A percentile compares a stretch with the other conserved stretches of the same genome.
phyloP scores from a whole-genome alignment of 2,113 vertebrate genomes.

The Prunella himalayana region DNA sequence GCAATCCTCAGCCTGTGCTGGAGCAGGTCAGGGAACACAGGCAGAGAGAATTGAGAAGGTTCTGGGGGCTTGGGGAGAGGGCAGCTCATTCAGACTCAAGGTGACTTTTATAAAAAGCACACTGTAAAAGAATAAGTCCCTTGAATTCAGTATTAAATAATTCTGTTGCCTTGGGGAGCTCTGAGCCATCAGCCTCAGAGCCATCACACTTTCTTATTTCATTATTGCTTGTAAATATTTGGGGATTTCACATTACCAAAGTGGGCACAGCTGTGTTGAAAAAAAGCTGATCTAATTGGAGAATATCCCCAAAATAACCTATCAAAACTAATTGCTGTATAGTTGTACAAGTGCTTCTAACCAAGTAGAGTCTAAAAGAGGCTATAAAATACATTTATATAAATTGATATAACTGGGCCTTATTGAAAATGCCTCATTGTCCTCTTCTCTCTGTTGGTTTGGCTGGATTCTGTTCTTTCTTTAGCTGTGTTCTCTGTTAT shows the following conservation, averaged over 20 bases:
- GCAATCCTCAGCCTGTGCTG: slow-evolving; percentile 50
- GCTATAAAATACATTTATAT: not conserved
- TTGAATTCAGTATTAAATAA: not conserved
- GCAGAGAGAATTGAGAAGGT: slow-evolving; percentile 60
- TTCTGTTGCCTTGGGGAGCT: not conserved
- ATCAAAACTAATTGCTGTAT: not conserved
- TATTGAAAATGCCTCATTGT: not conserved
- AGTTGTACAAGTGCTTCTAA: not conserved
- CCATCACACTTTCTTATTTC: not conserved
- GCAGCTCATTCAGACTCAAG: slow-evolving; percentile 46
- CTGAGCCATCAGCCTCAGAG: not conserved
- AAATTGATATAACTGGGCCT: not conserved
- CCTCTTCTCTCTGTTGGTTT: not conserved
- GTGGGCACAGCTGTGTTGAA: not conserved
- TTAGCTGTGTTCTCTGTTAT: not conserved
- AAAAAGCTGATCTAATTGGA: not conserved
- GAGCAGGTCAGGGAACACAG: slow-evolving; percentile 67
- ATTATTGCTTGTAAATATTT: not conserved
- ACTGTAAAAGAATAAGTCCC: not conserved
- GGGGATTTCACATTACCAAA: not conserved
- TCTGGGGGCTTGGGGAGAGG: slow-evolving; percentile 70
- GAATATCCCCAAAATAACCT: not conserved
- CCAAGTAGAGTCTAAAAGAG: not conserved
- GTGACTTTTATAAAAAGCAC: not conserved
- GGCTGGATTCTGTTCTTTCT: not conserved